Percentiles rank a stretch among this genome's conserved stretches.
These are phyloP conservation scores for Poecilia wingei DNA, from an alignment of 2,797 vertebrate genomes.

Conservation along the genomic window DNA sequence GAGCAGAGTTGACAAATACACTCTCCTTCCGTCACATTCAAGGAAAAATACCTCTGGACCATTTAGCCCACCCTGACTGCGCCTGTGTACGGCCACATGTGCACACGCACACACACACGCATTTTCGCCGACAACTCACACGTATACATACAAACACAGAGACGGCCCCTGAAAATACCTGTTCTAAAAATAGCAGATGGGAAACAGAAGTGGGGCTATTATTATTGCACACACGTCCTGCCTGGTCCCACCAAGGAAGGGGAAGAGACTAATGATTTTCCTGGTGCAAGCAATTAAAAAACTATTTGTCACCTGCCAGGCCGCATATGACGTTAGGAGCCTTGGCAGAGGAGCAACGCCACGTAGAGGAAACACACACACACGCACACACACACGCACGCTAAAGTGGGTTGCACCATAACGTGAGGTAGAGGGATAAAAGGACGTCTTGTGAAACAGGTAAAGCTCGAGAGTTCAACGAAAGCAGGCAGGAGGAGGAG, in stretches of 20 bases:
- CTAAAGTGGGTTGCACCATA: conserved; percentile 29
- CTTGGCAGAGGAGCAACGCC: conserved; percentile 70
- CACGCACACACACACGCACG: conserved; percentile 36
- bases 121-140: neutral
- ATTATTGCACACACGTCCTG: conserved; percentile 83
- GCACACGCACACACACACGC: conserved; percentile 23
- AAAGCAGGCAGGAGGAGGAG: conserved; percentile 16
- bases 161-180: conserved; percentile 72
- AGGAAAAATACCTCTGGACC: conserved; percentile 68
- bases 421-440: conserved; percentile 30
- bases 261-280: conserved; percentile 89
- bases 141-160: conserved; percentile 18
- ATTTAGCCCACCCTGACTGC: conserved; percentile 57
- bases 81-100: neutral
- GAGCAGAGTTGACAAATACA: conserved; percentile 70
- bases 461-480: conserved; percentile 37
- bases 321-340: conserved; percentile 77
- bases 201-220: conserved; percentile 77
- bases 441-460: conserved; percentile 45
- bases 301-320: conserved; percentile 90
- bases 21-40: conserved; percentile 57
- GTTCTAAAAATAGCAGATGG: conserved; percentile 80
- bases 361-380: conserved; percentile 46
- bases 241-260: conserved; percentile 80
- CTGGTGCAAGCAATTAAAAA: conserved; percentile 94